phyloP scores from a whole-genome alignment of 2,797 vertebrate genomes.

The Chelon auratus region DNA sequence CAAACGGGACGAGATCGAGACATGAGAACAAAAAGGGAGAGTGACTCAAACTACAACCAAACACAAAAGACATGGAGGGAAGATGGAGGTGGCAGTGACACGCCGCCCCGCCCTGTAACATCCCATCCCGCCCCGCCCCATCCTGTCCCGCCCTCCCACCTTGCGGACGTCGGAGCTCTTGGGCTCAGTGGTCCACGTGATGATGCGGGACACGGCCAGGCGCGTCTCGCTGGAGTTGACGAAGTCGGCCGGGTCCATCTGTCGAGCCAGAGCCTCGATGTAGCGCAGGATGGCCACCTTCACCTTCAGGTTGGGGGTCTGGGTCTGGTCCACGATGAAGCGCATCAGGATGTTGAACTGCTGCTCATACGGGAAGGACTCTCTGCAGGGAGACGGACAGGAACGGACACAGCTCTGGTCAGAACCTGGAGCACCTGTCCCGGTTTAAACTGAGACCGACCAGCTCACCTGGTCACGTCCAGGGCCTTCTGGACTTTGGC shows the following conservation, averaged over 20 bases:
- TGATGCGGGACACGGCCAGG: constrained; percentile 95
- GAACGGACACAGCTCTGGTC: not conserved
- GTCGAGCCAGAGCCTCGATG: constrained; percentile 92
- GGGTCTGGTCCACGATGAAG: constrained; percentile 97
- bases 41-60: not conserved
- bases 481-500: constrained; percentile 93
- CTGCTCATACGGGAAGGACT: constrained; percentile 95
- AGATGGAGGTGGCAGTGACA: not conserved
- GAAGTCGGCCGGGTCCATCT: constrained; percentile 97
- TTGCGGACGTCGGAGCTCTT: constrained; percentile 98
- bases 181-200: constrained; percentile 98
- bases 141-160: constrained; percentile 73
- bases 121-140: no score
- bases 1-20: constrained; percentile 22
- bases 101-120: rapidly evolving
- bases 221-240: constrained; percentile 96
- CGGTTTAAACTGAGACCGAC: no score
- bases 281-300: constrained; percentile 97
- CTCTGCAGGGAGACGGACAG: constrained; percentile 78
- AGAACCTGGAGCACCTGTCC: no score
- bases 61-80: constrained; percentile 6
- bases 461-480: constrained; percentile 89
- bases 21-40: constrained; percentile 7
- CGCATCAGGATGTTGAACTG: constrained; percentile 99
- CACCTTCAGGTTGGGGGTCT: constrained; percentile 96